Evolutionary conservation across 2,888 invertebrate genomes (phyloP), one percentile per base, ranked within the genome.

Genomic region (Hemicrepidius hirtus): DNA sequence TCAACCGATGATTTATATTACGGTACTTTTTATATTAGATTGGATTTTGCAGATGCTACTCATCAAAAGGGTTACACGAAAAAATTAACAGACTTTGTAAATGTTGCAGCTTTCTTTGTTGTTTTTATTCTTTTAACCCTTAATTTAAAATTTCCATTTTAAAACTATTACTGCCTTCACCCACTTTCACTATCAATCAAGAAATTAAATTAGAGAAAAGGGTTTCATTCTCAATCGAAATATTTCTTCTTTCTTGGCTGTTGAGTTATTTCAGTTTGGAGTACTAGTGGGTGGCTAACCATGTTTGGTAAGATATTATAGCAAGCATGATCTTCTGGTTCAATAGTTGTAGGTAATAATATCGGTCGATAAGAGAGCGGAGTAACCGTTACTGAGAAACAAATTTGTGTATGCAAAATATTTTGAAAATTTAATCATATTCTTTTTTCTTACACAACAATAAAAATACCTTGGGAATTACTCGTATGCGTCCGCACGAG

Each of bases 11-110:
- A 66, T 55, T 66, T 66, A 66, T 55, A 63, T 75, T 77, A 75
- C 77, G 75, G 75, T 75, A 74, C 73, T 77, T 72, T 65, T 46
- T 5, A 40, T 10, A 10, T 3, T 5, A 46, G 60, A 66, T 59
- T 57, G 59, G 66, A 37, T 68, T 64, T 60, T 57, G 69, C 73
- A 74, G 68, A 78, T 78, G 77, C 16, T 35, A 40, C 18, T n/a
- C n/a, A n/a, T n/a, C 13, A 13, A 16, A 62, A 59, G 60, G 60
- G 41, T 63, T 63, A 20, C n/a, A n/a, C 6, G 46, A 46, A 18
- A 46, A 46, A 18, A 46, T 18, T 4, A 13, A 13, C 13, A 16
- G 13, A 16, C 18, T 16, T 46, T 18, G 46, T 18, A 3, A 13
- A 13, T 18, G 16, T 46, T 13, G 16, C 44, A 16, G 6, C 13